These are phyloP conservation scores for Tethea ocularis DNA, from an alignment of 2,888 invertebrate species.

Conservation along the genomic window DNA sequence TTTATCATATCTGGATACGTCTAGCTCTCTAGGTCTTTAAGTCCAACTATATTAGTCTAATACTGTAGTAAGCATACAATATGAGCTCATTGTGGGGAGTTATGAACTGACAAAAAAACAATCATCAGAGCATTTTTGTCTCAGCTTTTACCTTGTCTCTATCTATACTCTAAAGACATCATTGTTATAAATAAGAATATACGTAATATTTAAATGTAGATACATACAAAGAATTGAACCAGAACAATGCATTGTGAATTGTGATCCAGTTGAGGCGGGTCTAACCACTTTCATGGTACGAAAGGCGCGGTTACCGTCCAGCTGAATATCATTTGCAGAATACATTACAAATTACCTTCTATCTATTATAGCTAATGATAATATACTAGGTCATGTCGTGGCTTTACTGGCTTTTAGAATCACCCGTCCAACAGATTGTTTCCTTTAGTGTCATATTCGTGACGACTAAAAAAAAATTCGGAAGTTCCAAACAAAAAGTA, in stretches of 20 bases:
- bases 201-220: not conserved
- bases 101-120: no score
- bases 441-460: not conserved
- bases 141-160: no score
- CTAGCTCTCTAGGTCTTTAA: no score
- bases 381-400: not conserved
- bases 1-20: no score
- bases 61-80: no score
- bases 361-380: not conserved
- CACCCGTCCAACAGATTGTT: not conserved
- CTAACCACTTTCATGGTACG: not conserved
- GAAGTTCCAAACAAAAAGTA: not conserved
- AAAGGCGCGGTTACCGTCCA: not conserved
- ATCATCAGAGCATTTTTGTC: no score
- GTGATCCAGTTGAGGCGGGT: conserved; percentile 3
- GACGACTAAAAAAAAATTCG: no score
- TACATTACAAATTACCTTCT: conserved; percentile 4
- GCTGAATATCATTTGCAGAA: conserved; percentile 3
- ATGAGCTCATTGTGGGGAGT: no score
- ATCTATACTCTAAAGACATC: no score
- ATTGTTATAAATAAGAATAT: not conserved
- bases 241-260: conserved; percentile 1
- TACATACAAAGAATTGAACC: not conserved
- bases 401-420: not conserved
- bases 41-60: no score